Evolutionary conservation across 2,888 invertebrate species (phyloP), one percentile per base, ranked within the genome.

Genomic region (Anagyrus pseudococci): DNA sequence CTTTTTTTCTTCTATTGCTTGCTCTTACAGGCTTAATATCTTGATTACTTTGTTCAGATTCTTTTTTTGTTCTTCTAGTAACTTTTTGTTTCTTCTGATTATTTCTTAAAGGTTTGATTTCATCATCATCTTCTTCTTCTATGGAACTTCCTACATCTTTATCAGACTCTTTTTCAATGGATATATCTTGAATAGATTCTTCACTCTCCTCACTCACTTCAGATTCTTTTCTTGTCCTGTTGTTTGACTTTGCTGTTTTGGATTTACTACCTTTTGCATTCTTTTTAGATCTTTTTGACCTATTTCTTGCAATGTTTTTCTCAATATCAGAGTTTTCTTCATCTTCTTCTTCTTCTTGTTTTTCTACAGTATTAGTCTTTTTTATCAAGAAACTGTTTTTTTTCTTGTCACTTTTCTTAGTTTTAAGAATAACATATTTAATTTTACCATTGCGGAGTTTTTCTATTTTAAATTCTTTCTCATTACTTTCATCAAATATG

Each of bases 391-490:
- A 29, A 26, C 41, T 17, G 33, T 29, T 37, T 52, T 52, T 41
- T 19, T 29, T 17, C n/a, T 33, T 41, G 22, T 19, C 15, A 17
- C 25, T 29, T 29, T 19, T 26, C 33, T 44, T 48, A 47, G 55
- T 65, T 33, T n/a, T n/a, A n/a, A n/a, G n/a, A n/a, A n/a, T n/a
- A n/a, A n/a, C n/a, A n/a, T n/a, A 25, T 46, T 49, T 67, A 48
- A 20, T 41, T 54, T 74, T 74, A 3, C 69, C 72, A 29, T 73
- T 49, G 2, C 64, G 23, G 48, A 73, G 70, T 19, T 72, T 72
- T n/a, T 73, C 70, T 2, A 72, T 40, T 58, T 68, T 70, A 17
- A 70, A 69, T n/a, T 59, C 44, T 25, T 70, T 61, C 29, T 70
- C 26, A 20, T 66, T 44, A 15, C 29, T 29, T 10, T 29, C 29